Conservation (phyloP, 2,113 vertebrate species). For the Eurystomus gularis region DNA sequence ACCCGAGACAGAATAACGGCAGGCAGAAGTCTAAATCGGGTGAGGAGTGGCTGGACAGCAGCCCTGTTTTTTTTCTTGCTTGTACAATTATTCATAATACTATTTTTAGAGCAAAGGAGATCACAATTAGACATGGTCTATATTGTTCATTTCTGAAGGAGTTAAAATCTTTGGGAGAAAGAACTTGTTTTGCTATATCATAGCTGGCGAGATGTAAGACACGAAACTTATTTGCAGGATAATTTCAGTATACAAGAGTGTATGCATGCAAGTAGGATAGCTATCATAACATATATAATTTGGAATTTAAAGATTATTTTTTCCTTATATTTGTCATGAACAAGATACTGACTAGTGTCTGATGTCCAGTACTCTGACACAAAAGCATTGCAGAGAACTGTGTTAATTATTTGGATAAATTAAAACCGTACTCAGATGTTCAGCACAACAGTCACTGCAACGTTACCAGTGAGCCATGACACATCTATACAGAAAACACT, state of each 20-base stretch:
- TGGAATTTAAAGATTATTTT: not conserved
- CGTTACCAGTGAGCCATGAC: not conserved
- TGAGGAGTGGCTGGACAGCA: not conserved
- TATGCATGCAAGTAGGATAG: not conserved
- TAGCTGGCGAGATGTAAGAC: not conserved
- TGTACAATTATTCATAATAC: not conserved
- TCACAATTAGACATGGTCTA: not conserved
- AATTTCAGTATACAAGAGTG: not conserved
- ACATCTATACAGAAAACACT: not conserved
- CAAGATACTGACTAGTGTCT: not conserved
- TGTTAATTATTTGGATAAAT: not conserved
- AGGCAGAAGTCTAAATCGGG: accelerated
- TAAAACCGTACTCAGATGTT: not conserved
- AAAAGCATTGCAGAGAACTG: not conserved
- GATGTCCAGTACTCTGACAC: not conserved
- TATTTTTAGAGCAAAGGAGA: not conserved
- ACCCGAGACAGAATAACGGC: accelerated
- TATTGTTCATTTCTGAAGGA: not conserved
- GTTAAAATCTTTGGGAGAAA: not conserved
- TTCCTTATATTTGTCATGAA: not conserved
- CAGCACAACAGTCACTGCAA: not conserved
- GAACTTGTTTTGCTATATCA: not conserved
- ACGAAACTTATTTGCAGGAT: not conserved
- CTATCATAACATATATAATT: not conserved
- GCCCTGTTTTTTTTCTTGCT: not conserved